phyloP scores from a whole-genome alignment of 2,888 invertebrate genomes.

The Euproctis similis region DNA sequence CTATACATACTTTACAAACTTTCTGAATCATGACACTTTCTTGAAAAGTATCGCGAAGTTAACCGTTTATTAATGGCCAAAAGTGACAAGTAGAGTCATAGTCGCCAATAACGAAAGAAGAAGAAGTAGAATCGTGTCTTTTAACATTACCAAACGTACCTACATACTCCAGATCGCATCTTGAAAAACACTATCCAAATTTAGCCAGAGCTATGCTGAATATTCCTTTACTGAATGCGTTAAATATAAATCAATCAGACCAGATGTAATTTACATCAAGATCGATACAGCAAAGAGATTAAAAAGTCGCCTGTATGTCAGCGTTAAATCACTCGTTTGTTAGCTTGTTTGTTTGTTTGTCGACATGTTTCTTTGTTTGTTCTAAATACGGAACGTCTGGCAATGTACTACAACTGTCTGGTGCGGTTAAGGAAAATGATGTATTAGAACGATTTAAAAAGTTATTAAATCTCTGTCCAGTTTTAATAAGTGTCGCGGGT shows the following conservation, averaged over 20 bases:
- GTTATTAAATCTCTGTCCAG: too few species aligned
- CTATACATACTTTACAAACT: too few species aligned
- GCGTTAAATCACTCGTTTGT: slow-evolving; percentile 55
- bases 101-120: too few species aligned
- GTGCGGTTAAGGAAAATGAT: slow-evolving; percentile 24
- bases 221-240: slow-evolving; percentile 24
- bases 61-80: too few species aligned
- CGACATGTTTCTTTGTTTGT: slow-evolving; percentile 21
- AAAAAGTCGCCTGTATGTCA: slow-evolving; percentile 27
- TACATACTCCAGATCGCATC: neutral
- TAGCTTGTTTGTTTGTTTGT: slow-evolving; percentile 28
- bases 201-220: slow-evolving; percentile 27
- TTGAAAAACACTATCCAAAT: slow-evolving; percentile 13
- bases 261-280: slow-evolving; percentile 53
- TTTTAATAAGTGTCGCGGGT: too few species aligned
- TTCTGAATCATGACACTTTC: too few species aligned
- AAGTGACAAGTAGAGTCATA: too few species aligned
- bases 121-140: too few species aligned
- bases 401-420: slow-evolving; percentile 20
- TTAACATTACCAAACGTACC: too few species aligned
- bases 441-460: slow-evolving; percentile 13
- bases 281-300: slow-evolving; percentile 45
- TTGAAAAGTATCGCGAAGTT: too few species aligned
- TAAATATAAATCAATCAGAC: slow-evolving; percentile 58
- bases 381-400: slow-evolving; percentile 36